phyloP scores from a whole-genome alignment of 2,888 invertebrate genomes.

The Cylloceria caligata region DNA sequence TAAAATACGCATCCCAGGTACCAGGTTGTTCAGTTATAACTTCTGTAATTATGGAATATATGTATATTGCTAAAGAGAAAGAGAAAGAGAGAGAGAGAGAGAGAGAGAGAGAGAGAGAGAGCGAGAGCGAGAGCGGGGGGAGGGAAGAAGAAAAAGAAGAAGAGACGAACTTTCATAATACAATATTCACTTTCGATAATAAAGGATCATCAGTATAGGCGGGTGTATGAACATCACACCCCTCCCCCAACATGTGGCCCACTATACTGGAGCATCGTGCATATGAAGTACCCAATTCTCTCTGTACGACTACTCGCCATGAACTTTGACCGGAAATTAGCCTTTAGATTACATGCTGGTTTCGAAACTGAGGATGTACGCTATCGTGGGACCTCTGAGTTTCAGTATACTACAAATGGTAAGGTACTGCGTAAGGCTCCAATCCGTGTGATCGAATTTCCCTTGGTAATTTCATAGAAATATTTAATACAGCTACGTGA shows the following conservation, averaged over 20 bases:
- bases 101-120: too few relatives aligned
- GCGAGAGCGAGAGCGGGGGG: too few relatives aligned
- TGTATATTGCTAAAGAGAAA: neutral
- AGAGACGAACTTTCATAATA: neutral
- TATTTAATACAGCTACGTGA: neutral
- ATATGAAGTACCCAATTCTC: conserved; percentile 16
- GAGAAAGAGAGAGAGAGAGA: neutral
- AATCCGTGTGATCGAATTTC: conserved; percentile 6
- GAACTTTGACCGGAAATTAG: conserved; percentile 25
- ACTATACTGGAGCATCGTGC: neutral
- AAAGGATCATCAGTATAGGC: conserved; percentile 27
- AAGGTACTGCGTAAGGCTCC: neutral
- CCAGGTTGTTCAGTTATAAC: conserved; percentile 21
- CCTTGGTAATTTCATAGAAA: neutral
- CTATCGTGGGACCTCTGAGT: neutral
- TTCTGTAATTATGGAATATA: conserved; percentile 32
- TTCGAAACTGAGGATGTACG: conserved; percentile 1
- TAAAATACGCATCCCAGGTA: conserved; percentile 2
- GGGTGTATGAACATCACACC: neutral
- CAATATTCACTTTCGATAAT: conserved; percentile 24
- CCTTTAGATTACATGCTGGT: conserved; percentile 10
- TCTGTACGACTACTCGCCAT: neutral
- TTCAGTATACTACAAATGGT: neutral
- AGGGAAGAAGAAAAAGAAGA: too few relatives aligned
- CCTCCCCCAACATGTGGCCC: neutral